Conservation (phyloP, 2,888 invertebrate genomes). For the Rutpela maculata region DNA sequence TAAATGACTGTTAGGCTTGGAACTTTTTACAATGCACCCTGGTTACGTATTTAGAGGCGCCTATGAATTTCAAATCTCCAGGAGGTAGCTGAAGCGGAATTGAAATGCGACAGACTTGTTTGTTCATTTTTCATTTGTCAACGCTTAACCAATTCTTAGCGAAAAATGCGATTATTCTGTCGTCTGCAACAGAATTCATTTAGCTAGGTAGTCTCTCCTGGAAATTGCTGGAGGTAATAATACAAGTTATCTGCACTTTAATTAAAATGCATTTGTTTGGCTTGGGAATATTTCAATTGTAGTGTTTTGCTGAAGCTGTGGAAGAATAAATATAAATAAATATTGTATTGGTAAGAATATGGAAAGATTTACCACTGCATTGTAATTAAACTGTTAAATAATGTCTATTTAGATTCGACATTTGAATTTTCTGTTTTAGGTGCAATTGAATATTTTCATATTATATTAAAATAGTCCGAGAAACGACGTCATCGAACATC, state of each 20-base stretch:
- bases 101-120: conserved; percentile 31
- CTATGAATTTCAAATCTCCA: conserved; percentile 7
- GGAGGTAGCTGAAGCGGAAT: conserved; percentile 16
- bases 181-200: conserved; percentile 10
- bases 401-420: no score
- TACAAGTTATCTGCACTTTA: background rate
- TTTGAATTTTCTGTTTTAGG: no score
- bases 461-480: no score
- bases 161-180: background rate
- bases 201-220: background rate
- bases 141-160: conserved; percentile 24
- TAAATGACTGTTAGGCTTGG: background rate
- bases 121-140: conserved; percentile 39
- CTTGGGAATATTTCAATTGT: no score
- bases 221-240: background rate
- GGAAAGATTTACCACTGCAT: no score
- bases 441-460: no score
- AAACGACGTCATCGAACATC: no score
- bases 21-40: background rate
- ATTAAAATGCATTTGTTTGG: conserved; percentile 8
- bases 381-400: no score
- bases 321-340: no score
- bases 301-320: no score
- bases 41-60: background rate
- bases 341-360: no score